phyloP scores from a whole-genome alignment of 2,888 invertebrate genomes.

The Zeuzera pyrina region DNA sequence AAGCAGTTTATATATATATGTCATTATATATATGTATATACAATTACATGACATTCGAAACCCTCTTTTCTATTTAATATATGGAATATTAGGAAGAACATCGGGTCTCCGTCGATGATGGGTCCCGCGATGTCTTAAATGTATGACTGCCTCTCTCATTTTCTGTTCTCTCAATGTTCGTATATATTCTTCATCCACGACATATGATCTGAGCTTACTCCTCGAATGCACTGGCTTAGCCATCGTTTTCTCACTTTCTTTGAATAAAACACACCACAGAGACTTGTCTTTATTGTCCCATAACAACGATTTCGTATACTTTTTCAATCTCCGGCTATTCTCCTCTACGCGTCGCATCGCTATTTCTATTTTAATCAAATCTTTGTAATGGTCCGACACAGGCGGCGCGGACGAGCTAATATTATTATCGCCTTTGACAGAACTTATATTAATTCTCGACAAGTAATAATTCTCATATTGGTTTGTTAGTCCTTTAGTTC shows the following conservation, averaged over 20 bases:
- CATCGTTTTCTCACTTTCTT: conserved; percentile 47
- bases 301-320: conserved; percentile 63
- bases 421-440: conserved; percentile 37
- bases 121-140: conserved; percentile 57
- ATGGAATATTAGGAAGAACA: conserved; percentile 45
- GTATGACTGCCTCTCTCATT: conserved; percentile 56
- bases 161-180: conserved; percentile 53
- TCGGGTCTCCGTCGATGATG: conserved; percentile 57
- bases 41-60: conserved; percentile 26
- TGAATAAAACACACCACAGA: conserved; percentile 67
- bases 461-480: conserved; percentile 71
- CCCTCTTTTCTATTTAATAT: conserved; percentile 42
- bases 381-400: conserved; percentile 61
- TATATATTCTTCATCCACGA: conserved; percentile 53
- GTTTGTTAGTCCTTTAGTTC: conserved; percentile 44
- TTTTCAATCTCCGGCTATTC: conserved; percentile 63
- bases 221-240: conserved; percentile 30
- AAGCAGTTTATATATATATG: neutral
- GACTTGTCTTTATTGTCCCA: conserved; percentile 70
- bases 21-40: conserved; percentile 18
- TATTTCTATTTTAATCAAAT: conserved; percentile 69
- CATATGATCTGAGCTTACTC: conserved; percentile 37
- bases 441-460: conserved; percentile 70
- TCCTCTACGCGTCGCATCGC: conserved; percentile 69
- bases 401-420: conserved; percentile 43